These are phyloP conservation scores for Crocuta crocuta DNA, from an alignment of 2,113 vertebrate species.

Conservation along the genomic window DNA sequence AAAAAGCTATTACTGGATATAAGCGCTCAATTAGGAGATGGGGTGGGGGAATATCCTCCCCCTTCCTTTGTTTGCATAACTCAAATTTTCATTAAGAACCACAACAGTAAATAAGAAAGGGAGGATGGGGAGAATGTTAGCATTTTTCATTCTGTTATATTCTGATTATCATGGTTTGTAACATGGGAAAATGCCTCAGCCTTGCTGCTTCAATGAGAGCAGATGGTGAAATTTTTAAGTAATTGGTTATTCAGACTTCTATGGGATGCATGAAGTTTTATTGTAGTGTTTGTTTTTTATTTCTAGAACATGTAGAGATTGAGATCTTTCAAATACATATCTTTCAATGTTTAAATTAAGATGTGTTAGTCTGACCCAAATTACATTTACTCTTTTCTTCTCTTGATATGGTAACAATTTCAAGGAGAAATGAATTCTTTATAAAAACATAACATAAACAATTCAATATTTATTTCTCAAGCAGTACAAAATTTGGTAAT, in stretches of 20 bases:
- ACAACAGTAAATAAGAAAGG: conserved; percentile 12
- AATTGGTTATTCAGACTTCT: conserved; percentile 79
- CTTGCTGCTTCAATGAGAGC: conserved; percentile 80
- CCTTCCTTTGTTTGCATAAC: conserved; percentile 57
- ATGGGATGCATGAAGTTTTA: conserved; percentile 67
- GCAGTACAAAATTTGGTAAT: conserved; percentile 39
- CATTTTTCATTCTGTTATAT: conserved; percentile 63
- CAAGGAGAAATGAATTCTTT: neutral
- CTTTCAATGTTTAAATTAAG: conserved; percentile 64
- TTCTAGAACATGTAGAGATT: conserved; percentile 64
- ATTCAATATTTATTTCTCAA: conserved; percentile 48
- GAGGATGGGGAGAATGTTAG: neutral
- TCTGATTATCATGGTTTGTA: conserved; percentile 69
- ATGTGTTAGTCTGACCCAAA: conserved; percentile 30
- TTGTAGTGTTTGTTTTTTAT: conserved; percentile 75
- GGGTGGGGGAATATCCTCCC: neutral
- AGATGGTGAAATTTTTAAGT: conserved; percentile 86
- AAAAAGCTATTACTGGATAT: conserved; percentile 76
- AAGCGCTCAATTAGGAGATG: conserved; percentile 63
- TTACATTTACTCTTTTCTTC: conserved; percentile 57
- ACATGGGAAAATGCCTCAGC: conserved; percentile 59
- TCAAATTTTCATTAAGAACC: conserved; percentile 72
- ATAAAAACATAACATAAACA: conserved; percentile 49
- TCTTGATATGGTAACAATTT: neutral
- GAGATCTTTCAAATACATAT: conserved; percentile 51